These are phyloP conservation scores for Theretra japonica DNA, from an alignment of 2,888 invertebrate species.

Conservation along the genomic window DNA sequence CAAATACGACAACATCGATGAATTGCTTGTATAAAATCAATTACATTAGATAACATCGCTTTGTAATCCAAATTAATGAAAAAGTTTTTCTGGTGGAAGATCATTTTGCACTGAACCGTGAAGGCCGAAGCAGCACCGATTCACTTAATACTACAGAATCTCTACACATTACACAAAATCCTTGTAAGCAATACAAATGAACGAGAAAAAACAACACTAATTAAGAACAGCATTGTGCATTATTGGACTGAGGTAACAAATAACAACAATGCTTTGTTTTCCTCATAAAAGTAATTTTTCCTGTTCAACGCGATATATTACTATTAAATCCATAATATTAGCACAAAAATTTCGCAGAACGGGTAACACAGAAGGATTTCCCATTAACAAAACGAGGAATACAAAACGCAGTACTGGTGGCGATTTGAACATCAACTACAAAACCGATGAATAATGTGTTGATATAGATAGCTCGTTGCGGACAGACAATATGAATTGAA, in stretches of 20 bases:
- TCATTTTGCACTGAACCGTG: slow-evolving; percentile 12
- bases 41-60: not conserved
- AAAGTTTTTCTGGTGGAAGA: slow-evolving; percentile 9
- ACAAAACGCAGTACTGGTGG: not conserved
- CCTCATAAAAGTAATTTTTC: slow-evolving; percentile 2
- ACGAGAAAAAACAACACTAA: not conserved
- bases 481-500: slow-evolving; percentile 37
- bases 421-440: not conserved
- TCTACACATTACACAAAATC: not conserved
- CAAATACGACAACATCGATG: not conserved
- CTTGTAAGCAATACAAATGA: not conserved
- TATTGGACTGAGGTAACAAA: not conserved
- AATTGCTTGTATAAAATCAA: not conserved
- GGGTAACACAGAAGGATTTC: not conserved
- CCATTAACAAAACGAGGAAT: slow-evolving; percentile 10
- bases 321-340: slow-evolving; percentile 10
- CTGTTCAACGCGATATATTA: not conserved
- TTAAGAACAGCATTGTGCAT: too few species aligned
- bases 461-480: not conserved
- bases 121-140: not conserved
- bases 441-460: not conserved
- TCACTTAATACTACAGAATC: not conserved
- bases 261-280: not conserved
- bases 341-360: slow-evolving; percentile 12
- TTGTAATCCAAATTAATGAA: not conserved